Conservation (phyloP, 2,113 vertebrate species). For the Oreotrochilus melanogaster region DNA sequence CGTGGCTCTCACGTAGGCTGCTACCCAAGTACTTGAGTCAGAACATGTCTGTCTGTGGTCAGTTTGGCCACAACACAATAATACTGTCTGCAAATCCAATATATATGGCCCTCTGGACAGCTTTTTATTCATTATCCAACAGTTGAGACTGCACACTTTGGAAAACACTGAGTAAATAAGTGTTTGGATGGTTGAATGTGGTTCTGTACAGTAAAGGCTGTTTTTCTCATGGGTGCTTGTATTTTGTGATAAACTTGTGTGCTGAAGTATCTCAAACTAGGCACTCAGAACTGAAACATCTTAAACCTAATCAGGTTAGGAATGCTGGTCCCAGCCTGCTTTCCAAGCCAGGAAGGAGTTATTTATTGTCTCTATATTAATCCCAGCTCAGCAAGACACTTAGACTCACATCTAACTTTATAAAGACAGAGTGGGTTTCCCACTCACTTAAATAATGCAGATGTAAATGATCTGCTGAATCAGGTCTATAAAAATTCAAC, state of each 20-base stretch:
- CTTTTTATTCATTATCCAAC: not conserved
- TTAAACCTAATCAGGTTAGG: not conserved
- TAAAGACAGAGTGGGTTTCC: not conserved
- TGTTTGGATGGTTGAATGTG: not conserved
- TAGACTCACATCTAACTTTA: not conserved
- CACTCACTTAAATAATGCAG: not conserved
- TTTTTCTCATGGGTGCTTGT: not conserved
- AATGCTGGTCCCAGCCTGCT: not conserved
- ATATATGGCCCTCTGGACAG: not conserved
- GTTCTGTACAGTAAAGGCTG: not conserved
- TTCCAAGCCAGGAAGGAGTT: not conserved
- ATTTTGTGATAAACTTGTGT: not conserved
- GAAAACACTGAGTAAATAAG: not conserved
- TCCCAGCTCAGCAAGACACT: constrained; percentile 38
- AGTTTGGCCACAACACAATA: constrained; percentile 25
- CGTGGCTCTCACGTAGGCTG: not conserved
- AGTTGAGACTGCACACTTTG: rapidly evolving
- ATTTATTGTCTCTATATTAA: constrained; percentile 44
- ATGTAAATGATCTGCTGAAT: constrained; percentile 27
- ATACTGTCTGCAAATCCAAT: not conserved
- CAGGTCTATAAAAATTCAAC: not conserved
- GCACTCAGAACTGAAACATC: not conserved
- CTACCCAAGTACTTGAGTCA: not conserved
- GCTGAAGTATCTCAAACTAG: not conserved
- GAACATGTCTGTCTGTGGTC: not conserved